Conservation (phyloP, 2,797 vertebrate genomes). For the Diplodus puntazzo region DNA sequence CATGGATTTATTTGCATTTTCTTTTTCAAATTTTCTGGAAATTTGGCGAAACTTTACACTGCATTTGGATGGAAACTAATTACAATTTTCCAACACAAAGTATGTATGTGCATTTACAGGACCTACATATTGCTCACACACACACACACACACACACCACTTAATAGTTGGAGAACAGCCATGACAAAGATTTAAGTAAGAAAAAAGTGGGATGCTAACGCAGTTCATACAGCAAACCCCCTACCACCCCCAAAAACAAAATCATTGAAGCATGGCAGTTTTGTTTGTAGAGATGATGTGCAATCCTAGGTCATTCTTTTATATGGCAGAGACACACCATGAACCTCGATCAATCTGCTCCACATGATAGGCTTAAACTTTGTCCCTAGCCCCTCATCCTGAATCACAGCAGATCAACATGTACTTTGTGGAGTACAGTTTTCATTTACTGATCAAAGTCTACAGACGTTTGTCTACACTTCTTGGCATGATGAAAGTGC, state of each 20-base stretch:
- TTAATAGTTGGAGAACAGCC: background rate
- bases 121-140: background rate
- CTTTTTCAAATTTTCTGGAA: background rate
- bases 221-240: background rate
- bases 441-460: background rate
- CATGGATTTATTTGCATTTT: background rate
- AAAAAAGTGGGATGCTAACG: background rate
- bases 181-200: background rate
- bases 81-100: background rate
- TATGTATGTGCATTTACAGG: background rate
- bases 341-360: slow-evolving; percentile 64
- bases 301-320: slow-evolving; percentile 83
- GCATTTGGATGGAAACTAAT: background rate
- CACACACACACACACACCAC: background rate
- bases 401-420: slow-evolving; percentile 16
- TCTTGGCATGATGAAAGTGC: background rate
- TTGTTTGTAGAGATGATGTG: slow-evolving; percentile 79
- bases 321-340: slow-evolving; percentile 56
- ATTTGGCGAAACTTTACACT: background rate
- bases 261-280: background rate
- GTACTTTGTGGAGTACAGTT: background rate
- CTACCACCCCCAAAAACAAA: background rate
- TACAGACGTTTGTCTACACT: background rate
- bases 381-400: slow-evolving; percentile 53
- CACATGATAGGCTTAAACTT: background rate